Base-by-base conservation (phyloP, 2,113 vertebrate genomes). In the Pycnonotus jocosus region DNA sequence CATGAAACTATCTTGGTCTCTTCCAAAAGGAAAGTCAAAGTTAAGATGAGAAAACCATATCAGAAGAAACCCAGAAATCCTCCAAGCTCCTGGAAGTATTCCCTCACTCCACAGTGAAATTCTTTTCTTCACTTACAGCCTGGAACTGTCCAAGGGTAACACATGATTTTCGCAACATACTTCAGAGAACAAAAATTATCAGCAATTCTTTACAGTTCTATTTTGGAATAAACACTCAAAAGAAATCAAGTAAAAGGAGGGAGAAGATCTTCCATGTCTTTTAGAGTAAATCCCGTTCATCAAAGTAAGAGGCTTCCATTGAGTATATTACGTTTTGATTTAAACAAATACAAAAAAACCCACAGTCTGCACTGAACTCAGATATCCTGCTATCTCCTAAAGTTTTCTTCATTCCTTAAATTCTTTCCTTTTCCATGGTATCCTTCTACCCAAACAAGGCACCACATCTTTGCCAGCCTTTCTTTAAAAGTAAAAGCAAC, bases 351-450 rank as follows among this genome's bases (percentile, higher is more conserved):
- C 21, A 80, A 94, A 81, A 84, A 73, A 72, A 21, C 72, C 24
- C 28, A 50, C 4, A 53, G 18, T 33, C 90, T 69, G n/a, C 57
- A 68, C 25, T 1, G 0, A 76, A 66, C 69, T 78, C 58, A 47
- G 58, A 83, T 61, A 80, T 21, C 61, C 53, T 35, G 53, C 62
- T 54, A 70, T n/a, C 60, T 81, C 57, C 53, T n/a, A 31, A 89
- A 68, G 40, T 66, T 81, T 61, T 68, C 70, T 84, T 88, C 86
- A 81, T 86, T 90, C 88, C 64, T 91, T 71, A 81, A 83, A 94
- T 95, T 95, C 83, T 35, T 94, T 70, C 68, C 21, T 81, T 81
- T 92, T 47, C 83, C 22, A 8, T n/a, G 44, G 51, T 71, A 86
- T 70, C 70, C 69, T 84, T 56, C 53, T 61, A 72, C 53, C 51